Evolutionary conservation across 2,888 invertebrate species (phyloP).

Genomic region (Polymixis lichenea): DNA sequence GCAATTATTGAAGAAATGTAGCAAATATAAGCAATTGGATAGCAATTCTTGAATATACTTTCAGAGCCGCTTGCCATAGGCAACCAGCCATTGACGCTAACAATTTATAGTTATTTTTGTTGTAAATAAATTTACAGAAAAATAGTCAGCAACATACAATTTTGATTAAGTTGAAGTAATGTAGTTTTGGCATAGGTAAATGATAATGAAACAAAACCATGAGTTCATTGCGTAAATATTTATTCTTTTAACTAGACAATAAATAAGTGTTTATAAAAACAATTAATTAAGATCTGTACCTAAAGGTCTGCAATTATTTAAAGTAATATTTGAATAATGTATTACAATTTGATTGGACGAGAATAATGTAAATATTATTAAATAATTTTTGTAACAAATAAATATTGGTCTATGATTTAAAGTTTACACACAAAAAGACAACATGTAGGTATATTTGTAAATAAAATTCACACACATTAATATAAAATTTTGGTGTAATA

Average conservation of each 20-base stretch:
- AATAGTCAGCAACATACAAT: too few relatives aligned
- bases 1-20: too few relatives aligned
- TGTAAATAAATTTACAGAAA: too few relatives aligned
- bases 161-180: too few relatives aligned
- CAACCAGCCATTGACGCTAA: too few relatives aligned
- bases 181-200: neutral
- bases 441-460: constrained; percentile 50
- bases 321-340: constrained; percentile 9
- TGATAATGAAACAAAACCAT: constrained; percentile 22
- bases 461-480: constrained; percentile 53
- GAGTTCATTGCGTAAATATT: constrained; percentile 51
- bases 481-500: constrained; percentile 57
- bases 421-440: constrained; percentile 50
- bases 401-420: constrained; percentile 41
- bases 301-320: constrained; percentile 1
- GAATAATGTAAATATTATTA: constrained; percentile 43
- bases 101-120: too few relatives aligned
- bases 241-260: constrained; percentile 52
- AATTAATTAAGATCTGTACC: constrained; percentile 19
- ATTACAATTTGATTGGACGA: constrained; percentile 42
- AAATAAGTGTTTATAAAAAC: constrained; percentile 50
- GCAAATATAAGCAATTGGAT: too few relatives aligned
- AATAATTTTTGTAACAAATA: constrained; percentile 33
- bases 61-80: too few relatives aligned
- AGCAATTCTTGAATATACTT: too few relatives aligned